Evolutionary conservation across 92 coral and sea anemone genomes (phyloP).

Genomic region (Epizoanthus fatuus): DNA sequence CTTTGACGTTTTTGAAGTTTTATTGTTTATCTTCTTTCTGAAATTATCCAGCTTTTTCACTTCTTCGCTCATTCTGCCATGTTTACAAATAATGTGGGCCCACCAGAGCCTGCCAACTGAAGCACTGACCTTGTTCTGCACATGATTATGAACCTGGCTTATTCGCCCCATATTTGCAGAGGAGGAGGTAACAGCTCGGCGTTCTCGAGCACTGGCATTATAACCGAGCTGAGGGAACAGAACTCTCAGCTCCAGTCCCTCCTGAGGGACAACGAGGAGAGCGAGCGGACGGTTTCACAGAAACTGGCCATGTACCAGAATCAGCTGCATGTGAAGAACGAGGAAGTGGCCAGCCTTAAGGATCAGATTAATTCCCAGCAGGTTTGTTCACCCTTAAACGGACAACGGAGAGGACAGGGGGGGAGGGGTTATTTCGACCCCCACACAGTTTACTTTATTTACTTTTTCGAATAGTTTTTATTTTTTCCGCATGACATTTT

Average conservation of each 20-base stretch:
- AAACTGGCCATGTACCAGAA: slow-evolving; percentile 87
- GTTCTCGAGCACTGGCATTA: slow-evolving; percentile 77
- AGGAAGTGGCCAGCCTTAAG: slow-evolving; percentile 81
- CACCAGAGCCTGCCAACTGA: too few relatives aligned
- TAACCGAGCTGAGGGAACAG: slow-evolving; percentile 77
- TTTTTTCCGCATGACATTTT: too few relatives aligned
- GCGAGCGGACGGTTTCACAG: slow-evolving; percentile 83
- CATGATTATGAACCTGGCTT: too few relatives aligned
- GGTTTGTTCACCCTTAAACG: background rate
- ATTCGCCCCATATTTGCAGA: slow-evolving; percentile 35
- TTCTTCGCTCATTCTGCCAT: too few relatives aligned
- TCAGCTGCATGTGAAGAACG: slow-evolving; percentile 90
- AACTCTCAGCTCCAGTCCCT: slow-evolving; percentile 77
- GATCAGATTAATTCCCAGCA: slow-evolving; percentile 71
- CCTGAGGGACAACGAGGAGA: slow-evolving; percentile 82
- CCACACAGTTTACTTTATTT: too few relatives aligned
- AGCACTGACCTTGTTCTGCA: too few relatives aligned
- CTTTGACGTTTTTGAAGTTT: too few relatives aligned
- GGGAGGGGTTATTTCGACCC: too few relatives aligned
- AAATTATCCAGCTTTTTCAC: too few relatives aligned
- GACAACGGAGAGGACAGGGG: too few relatives aligned
- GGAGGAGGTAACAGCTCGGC: slow-evolving; percentile 88
- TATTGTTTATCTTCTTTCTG: too few relatives aligned
- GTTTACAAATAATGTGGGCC: too few relatives aligned
- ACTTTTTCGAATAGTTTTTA: background rate